These are phyloP conservation scores for Pagrus major DNA, from an alignment of 2,113 vertebrate species.

Conservation along the genomic window DNA sequence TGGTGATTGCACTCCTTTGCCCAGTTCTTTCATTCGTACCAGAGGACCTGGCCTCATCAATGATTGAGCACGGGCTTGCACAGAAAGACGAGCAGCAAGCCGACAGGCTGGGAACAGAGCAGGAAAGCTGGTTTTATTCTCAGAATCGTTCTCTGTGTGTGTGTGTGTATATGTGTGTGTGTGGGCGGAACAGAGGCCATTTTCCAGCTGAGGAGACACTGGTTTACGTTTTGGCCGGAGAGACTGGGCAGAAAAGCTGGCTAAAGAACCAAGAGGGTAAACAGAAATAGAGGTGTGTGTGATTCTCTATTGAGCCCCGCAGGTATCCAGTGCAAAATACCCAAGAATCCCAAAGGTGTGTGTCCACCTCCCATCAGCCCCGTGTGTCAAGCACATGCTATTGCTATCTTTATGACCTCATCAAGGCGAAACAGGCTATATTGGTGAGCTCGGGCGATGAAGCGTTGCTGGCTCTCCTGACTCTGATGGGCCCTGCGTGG, in stretches of 20 bases:
- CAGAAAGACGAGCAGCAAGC: slow-evolving; percentile 55
- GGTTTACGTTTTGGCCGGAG: slow-evolving; percentile 56
- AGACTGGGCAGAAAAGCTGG: slow-evolving; percentile 44
- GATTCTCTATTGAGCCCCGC: background rate
- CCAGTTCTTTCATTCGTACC: slow-evolving; percentile 61
- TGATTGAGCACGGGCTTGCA: slow-evolving; percentile 65
- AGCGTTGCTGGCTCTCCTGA: slow-evolving; percentile 41
- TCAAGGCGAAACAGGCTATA: slow-evolving; percentile 48
- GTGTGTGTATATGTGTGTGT: slow-evolving; percentile 23
- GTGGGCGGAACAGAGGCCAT: slow-evolving; percentile 52
- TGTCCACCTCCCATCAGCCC: slow-evolving; percentile 26
- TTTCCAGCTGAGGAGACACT: slow-evolving; percentile 66
- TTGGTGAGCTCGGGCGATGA: slow-evolving; percentile 37
- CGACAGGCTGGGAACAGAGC: slow-evolving; percentile 37
- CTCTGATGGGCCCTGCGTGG: slow-evolving; percentile 49
- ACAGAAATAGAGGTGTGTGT: slow-evolving; percentile 34
- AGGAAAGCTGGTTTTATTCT: slow-evolving; percentile 54
- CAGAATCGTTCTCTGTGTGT: background rate
- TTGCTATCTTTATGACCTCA: slow-evolving; percentile 68
- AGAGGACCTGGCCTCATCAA: slow-evolving; percentile 71
- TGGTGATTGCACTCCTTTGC: slow-evolving; percentile 62
- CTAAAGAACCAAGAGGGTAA: slow-evolving; percentile 39
- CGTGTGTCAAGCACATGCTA: slow-evolving; percentile 33
- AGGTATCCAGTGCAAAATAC: slow-evolving; percentile 21
- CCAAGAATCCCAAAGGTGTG: slow-evolving; percentile 31